phyloP scores from a whole-genome alignment of 2,888 invertebrate genomes.

The Caenorhabditis auriculariae region DNA sequence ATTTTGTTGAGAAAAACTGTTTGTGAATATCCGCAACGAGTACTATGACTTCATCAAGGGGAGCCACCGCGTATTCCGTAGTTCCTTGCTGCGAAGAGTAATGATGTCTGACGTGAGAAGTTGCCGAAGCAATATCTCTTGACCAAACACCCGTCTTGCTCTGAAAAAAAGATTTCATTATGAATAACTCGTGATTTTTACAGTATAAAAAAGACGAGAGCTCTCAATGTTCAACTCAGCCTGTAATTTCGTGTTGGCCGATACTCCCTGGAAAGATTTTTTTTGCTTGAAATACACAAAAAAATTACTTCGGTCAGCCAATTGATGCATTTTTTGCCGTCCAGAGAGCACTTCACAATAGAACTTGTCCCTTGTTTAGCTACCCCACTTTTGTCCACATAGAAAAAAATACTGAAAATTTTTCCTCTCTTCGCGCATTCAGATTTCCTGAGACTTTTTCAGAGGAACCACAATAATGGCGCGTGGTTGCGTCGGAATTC shows the following conservation, averaged over 20 bases:
- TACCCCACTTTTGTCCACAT: constrained; percentile 6
- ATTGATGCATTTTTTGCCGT: constrained; percentile 2
- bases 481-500: constrained; percentile 1
- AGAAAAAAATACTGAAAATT: constrained; percentile 5
- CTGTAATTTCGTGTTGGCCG: not conserved
- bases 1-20: too few relatives aligned
- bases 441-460: not conserved
- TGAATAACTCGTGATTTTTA: not conserved
- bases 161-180: not conserved
- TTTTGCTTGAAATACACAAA: too few relatives aligned
- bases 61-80: constrained; percentile 1
- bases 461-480: constrained; percentile 3
- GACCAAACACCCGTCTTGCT: constrained; percentile 6
- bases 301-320: constrained; percentile 1
- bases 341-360: constrained; percentile 4
- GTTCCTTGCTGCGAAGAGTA: not conserved
- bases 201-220: constrained; percentile 5
- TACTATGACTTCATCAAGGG: constrained; percentile 1
- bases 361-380: not conserved
- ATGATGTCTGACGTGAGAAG: constrained; percentile 3
- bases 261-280: too few relatives aligned
- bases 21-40: not conserved
- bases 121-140: not conserved
- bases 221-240: constrained; percentile 1
- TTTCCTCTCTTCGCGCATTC: not conserved